Base-by-base conservation (phyloP, 30 jellyfish, hydroid and myxozoan species). In the Chrysaora quinquecirrha region DNA sequence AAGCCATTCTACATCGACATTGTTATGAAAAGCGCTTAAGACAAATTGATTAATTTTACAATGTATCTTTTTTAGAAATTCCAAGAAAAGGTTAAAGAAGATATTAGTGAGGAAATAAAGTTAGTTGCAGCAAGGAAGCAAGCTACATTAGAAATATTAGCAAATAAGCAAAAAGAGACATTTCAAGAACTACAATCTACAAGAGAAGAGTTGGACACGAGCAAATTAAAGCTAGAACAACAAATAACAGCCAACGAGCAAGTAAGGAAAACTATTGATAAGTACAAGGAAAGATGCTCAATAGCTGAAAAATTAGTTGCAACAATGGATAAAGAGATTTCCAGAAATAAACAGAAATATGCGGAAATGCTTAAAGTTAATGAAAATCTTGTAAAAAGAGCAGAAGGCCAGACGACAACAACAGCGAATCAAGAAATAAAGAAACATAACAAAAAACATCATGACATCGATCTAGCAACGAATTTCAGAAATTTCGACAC, bases 101-200 rank as follows among this genome's bases (percentile, higher is more conserved):
- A 71, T 1, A 62, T 33, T 9, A 23, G 35, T 28, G 73, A 69
- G n/a, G 92, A 82, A 35, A 58, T 68, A 74, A 65, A 54, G 43
- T 32, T 24, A 9, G 23, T 82, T 60, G 71, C 72, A 6, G 92
- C 50, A 34, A 25, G 73, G 12, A 46, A 80, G 38, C 30, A 50
- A 21, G 92, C 49, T 0, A 30, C 92, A 1, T 27, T 60, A 21
- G 73, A 69, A 33, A 28, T 70, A 2, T 34, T 82, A 62, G 11
- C 56, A 56, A 56, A 69, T 24, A 27, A 50, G 28, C 31, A 82
- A 43, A 65, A 23, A 19, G 34, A 48, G 47, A 38, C 66, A 6
- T 32, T 30, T 28, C 43, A 11, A 18, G 77, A 56, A 19, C 64
- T 82, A 35, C 31, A 30, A 31, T 20, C 27, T 0, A 58, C 70